phyloP scores from a whole-genome alignment of 2,113 vertebrate genomes.

The Corythornis vintsioides region DNA sequence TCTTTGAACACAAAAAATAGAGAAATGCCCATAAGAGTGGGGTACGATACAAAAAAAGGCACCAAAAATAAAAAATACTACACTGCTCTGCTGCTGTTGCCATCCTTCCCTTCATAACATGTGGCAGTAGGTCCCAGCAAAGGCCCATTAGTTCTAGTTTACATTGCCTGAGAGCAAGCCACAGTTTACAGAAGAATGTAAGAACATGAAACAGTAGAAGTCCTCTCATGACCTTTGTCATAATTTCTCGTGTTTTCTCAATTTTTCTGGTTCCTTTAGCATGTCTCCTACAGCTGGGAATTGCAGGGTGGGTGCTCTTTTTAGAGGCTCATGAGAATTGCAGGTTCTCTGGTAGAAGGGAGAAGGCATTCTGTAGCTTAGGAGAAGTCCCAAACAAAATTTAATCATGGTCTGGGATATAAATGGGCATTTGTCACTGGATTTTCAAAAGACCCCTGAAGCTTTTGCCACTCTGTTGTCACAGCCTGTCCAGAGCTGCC shows the following conservation, averaged over 20 bases:
- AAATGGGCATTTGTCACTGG: not conserved
- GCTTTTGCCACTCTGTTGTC: not conserved
- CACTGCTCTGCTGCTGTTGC: not conserved
- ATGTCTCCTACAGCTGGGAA: not conserved
- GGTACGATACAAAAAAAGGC: not conserved
- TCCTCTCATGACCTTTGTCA: not conserved
- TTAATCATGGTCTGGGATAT: slow-evolving; percentile 15
- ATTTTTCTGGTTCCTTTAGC: not conserved
- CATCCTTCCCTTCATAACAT: not conserved
- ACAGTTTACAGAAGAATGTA: not conserved
- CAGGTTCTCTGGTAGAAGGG: not conserved
- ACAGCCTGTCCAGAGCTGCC: not conserved
- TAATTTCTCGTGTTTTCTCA: not conserved
- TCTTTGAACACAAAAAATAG: not conserved
- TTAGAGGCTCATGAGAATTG: not conserved
- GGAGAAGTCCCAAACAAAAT: slow-evolving; percentile 18
- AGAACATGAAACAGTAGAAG: not conserved
- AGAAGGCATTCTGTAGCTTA: not conserved
- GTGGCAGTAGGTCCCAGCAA: not conserved
- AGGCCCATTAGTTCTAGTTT: not conserved
- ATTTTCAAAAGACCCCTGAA: not conserved
- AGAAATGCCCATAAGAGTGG: not conserved
- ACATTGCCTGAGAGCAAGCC: not conserved
- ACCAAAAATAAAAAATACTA: not conserved
- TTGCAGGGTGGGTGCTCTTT: not conserved